phyloP scores from a whole-genome alignment of 1,140 invertebrate species.

The Oreohelix idahoensis region DNA sequence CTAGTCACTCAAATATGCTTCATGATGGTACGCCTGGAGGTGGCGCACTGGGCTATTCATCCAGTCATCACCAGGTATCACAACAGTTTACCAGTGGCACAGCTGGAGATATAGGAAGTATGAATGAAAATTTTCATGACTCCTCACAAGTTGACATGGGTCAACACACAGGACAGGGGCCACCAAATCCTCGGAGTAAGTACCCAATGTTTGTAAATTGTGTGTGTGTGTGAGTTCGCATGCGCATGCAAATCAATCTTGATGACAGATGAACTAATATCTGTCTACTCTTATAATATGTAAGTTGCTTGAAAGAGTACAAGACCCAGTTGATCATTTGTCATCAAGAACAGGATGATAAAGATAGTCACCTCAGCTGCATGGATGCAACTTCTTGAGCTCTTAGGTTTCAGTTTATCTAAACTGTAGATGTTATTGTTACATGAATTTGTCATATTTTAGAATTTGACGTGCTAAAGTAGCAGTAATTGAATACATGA shows the following conservation, averaged over 20 bases:
- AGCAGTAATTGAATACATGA: no score
- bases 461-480: no score
- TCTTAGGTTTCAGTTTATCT: no score
- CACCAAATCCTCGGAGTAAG: conserved; percentile 39
- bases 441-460: no score
- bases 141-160: conserved; percentile 30
- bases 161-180: conserved; percentile 11
- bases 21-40: conserved; percentile 3
- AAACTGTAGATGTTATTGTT: no score
- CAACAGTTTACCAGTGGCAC: conserved; percentile 38
- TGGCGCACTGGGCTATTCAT: conserved; percentile 18
- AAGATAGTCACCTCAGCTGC: background rate
- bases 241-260: background rate
- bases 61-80: conserved; percentile 21
- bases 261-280: background rate
- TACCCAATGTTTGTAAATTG: background rate
- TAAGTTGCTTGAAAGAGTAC: no score
- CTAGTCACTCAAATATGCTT: conserved; percentile 33
- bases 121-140: conserved; percentile 32
- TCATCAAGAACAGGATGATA: background rate
- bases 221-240: conserved; percentile 6
- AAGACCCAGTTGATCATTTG: background rate
- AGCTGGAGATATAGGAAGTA: conserved; percentile 9
- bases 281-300: background rate
- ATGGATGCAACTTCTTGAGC: no score